Evolutionary conservation across 1,140 invertebrate species (phyloP).

Genomic region (Frieseomelitta varia): DNA sequence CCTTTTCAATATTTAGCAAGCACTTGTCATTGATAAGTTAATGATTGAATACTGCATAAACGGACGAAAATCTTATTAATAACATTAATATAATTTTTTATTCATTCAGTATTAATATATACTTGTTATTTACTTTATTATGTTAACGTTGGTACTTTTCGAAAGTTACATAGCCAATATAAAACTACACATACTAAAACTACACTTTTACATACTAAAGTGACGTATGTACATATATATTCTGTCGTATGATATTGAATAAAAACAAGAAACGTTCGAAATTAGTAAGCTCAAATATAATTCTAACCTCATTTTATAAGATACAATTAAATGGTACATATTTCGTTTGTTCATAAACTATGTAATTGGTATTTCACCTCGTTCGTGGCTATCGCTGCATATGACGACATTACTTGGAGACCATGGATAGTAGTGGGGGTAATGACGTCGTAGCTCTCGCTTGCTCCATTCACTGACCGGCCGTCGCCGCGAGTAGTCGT

Average conservation of each 20-base stretch:
- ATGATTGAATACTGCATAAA: neutral
- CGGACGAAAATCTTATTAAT: neutral
- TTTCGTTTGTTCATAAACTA: slow-evolving; percentile 1
- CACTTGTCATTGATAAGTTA: too few relatives aligned
- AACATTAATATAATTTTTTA: neutral
- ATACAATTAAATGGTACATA: neutral
- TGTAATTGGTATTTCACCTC: neutral
- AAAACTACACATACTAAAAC: neutral
- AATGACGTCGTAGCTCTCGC: slow-evolving; percentile 43
- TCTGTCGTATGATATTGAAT: neutral
- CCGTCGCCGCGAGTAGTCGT: slow-evolving; percentile 27
- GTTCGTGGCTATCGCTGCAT: slow-evolving; percentile 13
- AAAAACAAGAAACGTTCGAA: neutral
- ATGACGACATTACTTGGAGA: slow-evolving; percentile 41
- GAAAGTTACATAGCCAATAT: neutral
- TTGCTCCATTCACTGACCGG: slow-evolving; percentile 56
- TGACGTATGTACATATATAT: neutral
- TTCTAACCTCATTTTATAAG: neutral
- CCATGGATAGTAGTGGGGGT: neutral
- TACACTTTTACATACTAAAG: neutral
- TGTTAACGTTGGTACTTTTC: neutral
- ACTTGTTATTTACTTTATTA: neutral
- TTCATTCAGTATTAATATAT: neutral
- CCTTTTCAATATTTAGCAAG: too few relatives aligned
- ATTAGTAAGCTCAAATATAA: neutral